Percentiles rank a stretch among this genome's conserved stretches.
Evolutionary conservation across 1,140 invertebrate species (phyloP).

Genomic region (Drosophila carrolli): DNA sequence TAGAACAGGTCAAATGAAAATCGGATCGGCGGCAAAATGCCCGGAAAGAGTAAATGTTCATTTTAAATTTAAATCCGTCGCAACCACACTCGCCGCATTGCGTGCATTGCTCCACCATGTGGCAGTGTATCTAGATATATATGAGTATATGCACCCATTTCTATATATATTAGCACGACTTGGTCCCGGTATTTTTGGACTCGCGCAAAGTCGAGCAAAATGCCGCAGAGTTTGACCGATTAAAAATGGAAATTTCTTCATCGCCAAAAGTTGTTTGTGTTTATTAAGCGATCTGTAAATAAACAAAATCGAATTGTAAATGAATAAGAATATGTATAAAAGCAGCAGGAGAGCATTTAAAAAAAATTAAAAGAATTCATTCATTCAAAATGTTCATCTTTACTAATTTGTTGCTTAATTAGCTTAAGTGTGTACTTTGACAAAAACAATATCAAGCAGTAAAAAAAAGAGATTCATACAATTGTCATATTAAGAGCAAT

Average conservation of each 20-base stretch:
- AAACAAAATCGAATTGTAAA: constrained; percentile 24
- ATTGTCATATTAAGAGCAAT: too few relatives aligned
- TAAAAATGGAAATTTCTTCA: constrained; percentile 48
- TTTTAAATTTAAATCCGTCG: constrained; percentile 53
- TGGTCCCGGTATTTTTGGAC: constrained; percentile 33
- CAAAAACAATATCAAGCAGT: not conserved
- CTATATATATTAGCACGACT: constrained; percentile 22
- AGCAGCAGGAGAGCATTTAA: not conserved
- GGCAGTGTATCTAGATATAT: constrained; percentile 6
- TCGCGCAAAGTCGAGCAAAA: constrained; percentile 24
- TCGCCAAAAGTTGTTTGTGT: constrained; percentile 21
- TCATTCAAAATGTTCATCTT: not conserved
- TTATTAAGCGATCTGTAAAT: constrained; percentile 25
- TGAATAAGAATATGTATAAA: constrained; percentile 13
- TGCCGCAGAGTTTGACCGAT: constrained; percentile 48
- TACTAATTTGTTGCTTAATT: not conserved
- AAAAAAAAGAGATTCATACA: too few relatives aligned
- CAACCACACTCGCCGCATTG: constrained; percentile 44
- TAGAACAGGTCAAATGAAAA: constrained; percentile 50
- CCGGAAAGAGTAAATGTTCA: constrained; percentile 43
- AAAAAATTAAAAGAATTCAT: too few relatives aligned
- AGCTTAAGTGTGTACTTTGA: not conserved
- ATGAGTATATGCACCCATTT: constrained; percentile 19
- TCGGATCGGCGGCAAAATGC: constrained; percentile 24
- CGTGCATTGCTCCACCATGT: constrained; percentile 54